Evolutionary conservation across 2,797 vertebrate species (phyloP).

Genomic region (Discoglossus pictus): DNA sequence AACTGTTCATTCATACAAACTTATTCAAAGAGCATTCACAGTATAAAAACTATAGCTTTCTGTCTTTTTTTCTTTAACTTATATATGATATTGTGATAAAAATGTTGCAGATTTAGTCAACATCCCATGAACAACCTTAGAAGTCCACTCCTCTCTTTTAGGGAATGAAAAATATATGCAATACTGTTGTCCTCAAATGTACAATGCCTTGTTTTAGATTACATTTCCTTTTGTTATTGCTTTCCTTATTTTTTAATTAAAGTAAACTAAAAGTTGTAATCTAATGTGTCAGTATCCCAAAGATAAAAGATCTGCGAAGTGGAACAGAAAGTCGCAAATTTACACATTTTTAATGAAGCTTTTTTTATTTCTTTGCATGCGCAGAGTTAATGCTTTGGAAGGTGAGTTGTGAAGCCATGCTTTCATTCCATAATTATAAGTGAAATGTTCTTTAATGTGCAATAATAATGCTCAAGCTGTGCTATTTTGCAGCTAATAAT

Average conservation of each 20-base stretch:
- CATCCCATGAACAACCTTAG: too few relatives aligned
- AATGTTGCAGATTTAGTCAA: too few relatives aligned
- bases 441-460: constrained; percentile 82
- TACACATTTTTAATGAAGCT: constrained; percentile 63
- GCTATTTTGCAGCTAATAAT: constrained; percentile 86
- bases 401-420: constrained; percentile 78
- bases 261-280: constrained; percentile 60
- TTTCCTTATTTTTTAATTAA: constrained; percentile 67
- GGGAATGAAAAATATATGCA: constrained; percentile 11
- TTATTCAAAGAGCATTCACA: too few relatives aligned
- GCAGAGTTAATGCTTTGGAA: constrained; percentile 69
- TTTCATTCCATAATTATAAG: constrained; percentile 84
- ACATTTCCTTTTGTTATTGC: constrained; percentile 61
- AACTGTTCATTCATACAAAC: too few relatives aligned
- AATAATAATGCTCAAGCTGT: constrained; percentile 83
- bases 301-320: constrained; percentile 52
- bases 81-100: too few relatives aligned
- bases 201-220: constrained; percentile 30
- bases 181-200: constrained; percentile 10
- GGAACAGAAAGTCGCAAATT: constrained; percentile 62
- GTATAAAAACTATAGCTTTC: too few relatives aligned
- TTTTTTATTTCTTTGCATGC: constrained; percentile 53
- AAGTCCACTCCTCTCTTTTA: too few relatives aligned
- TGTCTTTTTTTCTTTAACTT: too few relatives aligned
- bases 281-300: constrained; percentile 59